These are phyloP conservation scores for Nematolebias whitei DNA, from an alignment of 2,113 vertebrate species.

Conservation along the genomic window DNA sequence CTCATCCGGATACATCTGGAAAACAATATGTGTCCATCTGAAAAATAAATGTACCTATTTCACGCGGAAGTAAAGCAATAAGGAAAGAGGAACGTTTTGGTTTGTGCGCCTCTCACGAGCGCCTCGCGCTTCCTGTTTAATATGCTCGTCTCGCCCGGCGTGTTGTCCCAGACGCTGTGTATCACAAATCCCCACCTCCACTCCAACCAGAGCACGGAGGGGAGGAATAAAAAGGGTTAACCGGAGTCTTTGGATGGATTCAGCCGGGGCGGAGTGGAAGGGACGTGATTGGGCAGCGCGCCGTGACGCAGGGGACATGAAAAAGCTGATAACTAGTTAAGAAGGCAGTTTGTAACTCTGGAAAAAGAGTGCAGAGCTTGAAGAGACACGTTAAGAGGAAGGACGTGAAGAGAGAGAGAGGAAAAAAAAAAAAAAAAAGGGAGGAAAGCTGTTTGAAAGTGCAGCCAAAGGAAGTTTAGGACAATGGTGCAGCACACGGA, in stretches of 20 bases:
- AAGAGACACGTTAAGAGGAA: constrained; percentile 61
- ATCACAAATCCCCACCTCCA: constrained; percentile 74
- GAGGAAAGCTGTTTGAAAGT: constrained; percentile 49
- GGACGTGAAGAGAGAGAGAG: constrained; percentile 45
- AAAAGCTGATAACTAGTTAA: constrained; percentile 92
- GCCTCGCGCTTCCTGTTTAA: constrained; percentile 71
- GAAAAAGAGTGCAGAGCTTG: constrained; percentile 83
- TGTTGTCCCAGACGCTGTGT: constrained; percentile 76
- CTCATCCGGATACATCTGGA: constrained; percentile 36
- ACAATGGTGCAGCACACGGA: constrained; percentile 96
- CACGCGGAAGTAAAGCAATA: constrained; percentile 27
- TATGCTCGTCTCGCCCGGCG: constrained; percentile 78
- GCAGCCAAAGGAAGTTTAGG: constrained; percentile 60
- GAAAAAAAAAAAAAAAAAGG: constrained; percentile 48
- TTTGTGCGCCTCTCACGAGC: constrained; percentile 46
- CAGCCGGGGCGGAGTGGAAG: constrained; percentile 77
- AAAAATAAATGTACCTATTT: not conserved
- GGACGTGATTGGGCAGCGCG: constrained; percentile 83
- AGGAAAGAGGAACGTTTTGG: not conserved
- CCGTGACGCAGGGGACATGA: constrained; percentile 89
- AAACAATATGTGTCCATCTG: constrained; percentile 2
- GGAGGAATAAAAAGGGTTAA: constrained; percentile 76
- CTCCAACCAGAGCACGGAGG: constrained; percentile 62
- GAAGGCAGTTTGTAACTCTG: constrained; percentile 90
- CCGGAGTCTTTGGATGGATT: constrained; percentile 70